A percentile compares a stretch with the other conserved stretches of the same genome.
Evolutionary conservation across 1,140 invertebrate species (phyloP).

Genomic region (Yoshiicerus persimilis): DNA sequence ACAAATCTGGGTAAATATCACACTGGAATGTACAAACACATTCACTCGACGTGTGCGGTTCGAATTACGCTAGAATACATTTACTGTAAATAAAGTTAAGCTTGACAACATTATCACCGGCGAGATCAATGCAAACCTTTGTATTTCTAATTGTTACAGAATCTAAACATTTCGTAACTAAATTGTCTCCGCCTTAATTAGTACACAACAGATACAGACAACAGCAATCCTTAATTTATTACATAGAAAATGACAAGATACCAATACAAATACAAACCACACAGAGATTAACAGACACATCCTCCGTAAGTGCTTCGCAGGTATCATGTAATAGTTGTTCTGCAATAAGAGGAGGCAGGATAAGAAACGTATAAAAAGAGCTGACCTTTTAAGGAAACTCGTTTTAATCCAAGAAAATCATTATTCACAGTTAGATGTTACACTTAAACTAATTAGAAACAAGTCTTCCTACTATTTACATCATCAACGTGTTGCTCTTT

Average conservation of each 20-base stretch:
- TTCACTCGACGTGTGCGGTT: neutral
- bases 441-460: slow-evolving; percentile 21
- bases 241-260: neutral
- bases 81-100: neutral
- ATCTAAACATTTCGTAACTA: neutral
- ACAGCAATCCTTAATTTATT: neutral
- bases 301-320: no score
- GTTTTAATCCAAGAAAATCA: slow-evolving; percentile 11
- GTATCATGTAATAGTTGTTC: no score
- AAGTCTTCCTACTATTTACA: neutral
- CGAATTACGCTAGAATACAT: no score
- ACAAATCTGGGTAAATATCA: no score
- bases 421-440: slow-evolving; percentile 17
- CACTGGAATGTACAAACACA: neutral
- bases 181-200: neutral
- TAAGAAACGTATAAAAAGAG: neutral
- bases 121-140: neutral
- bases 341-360: neutral
- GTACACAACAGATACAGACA: neutral
- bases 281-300: neutral
- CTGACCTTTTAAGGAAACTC: slow-evolving; percentile 4
- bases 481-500: neutral
- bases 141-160: neutral
- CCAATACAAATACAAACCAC: neutral
- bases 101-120: neutral